Conservation (phyloP, 2,797 vertebrate genomes). For the Gambusia yucatana region DNA sequence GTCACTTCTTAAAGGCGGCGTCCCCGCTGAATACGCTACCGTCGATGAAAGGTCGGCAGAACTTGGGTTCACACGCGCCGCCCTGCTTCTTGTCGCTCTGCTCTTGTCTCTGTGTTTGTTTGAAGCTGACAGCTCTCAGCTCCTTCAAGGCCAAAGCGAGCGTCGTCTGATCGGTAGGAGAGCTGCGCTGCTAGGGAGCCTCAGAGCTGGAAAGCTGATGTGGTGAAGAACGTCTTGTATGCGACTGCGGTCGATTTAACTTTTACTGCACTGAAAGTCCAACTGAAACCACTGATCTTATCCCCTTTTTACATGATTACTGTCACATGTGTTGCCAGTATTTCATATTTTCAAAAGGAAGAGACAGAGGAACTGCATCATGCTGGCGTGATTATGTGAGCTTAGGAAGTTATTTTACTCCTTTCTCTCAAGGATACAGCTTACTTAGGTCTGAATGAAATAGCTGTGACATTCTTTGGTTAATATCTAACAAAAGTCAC, state of each 20-base stretch:
- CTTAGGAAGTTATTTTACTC: neutral
- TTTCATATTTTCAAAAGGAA: slow-evolving; percentile 1
- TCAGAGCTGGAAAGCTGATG: slow-evolving; percentile 13
- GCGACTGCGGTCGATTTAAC: neutral
- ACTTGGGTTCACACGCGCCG: slow-evolving; percentile 50
- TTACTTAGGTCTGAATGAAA: neutral
- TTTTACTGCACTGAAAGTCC: slow-evolving; percentile 11
- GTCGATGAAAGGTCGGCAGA: slow-evolving; percentile 70
- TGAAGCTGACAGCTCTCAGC: slow-evolving; percentile 54
- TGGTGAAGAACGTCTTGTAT: neutral
- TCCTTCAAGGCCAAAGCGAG: slow-evolving; percentile 43
- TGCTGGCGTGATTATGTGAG: neutral
- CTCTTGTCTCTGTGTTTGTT: slow-evolving; percentile 58
- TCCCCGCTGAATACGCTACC: slow-evolving; percentile 66
- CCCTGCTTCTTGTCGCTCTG: slow-evolving; percentile 54
- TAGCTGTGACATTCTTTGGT: neutral
- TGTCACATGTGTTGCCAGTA: neutral
- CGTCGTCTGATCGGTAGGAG: slow-evolving; percentile 19
- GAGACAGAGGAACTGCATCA: neutral
- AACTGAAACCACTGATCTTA: neutral
- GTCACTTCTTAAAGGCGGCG: slow-evolving; percentile 73
- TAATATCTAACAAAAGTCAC: neutral
- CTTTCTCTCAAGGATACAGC: neutral
- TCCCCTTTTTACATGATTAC: slow-evolving; percentile 1
- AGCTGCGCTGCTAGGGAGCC: slow-evolving; percentile 21